These are phyloP conservation scores for Metopia argyrocephala DNA, from an alignment of 2,888 invertebrate genomes.

Conservation along the genomic window DNA sequence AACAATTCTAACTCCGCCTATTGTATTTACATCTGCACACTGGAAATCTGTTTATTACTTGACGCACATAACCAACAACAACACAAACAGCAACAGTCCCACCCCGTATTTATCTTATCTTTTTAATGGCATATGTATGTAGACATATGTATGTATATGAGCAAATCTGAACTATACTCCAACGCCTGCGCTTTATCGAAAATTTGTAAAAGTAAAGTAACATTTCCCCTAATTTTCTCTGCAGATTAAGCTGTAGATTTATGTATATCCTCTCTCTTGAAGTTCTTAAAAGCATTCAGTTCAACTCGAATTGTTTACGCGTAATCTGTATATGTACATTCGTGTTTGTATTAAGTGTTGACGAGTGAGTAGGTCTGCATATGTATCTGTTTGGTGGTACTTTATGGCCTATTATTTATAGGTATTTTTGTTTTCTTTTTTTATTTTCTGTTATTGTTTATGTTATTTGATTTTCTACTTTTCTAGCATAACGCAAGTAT, in stretches of 20 bases:
- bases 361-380: too few relatives aligned
- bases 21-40: conserved; percentile 39
- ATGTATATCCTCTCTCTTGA: conserved; percentile 5
- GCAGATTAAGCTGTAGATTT: not conserved
- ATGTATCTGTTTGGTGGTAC: not conserved
- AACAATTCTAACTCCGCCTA: conserved; percentile 40
- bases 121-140: too few relatives aligned
- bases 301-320: conserved; percentile 8
- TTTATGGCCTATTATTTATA: not conserved
- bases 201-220: not conserved
- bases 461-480: not conserved
- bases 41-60: conserved; percentile 44
- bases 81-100: conserved; percentile 22
- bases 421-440: not conserved
- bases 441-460: not conserved
- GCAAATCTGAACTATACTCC: conserved; percentile 10
- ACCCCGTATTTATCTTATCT: conserved; percentile 60
- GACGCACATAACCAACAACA: not conserved
- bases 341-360: not conserved
- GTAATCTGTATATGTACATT: conserved; percentile 40
- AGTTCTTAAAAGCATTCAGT: not conserved
- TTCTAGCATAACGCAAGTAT: not conserved
- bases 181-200: conserved; percentile 37
- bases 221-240: not conserved
- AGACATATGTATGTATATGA: conserved; percentile 14